These are phyloP conservation scores for Podarcis cretensis DNA, from an alignment of 2,113 vertebrate species.

Conservation along the genomic window DNA sequence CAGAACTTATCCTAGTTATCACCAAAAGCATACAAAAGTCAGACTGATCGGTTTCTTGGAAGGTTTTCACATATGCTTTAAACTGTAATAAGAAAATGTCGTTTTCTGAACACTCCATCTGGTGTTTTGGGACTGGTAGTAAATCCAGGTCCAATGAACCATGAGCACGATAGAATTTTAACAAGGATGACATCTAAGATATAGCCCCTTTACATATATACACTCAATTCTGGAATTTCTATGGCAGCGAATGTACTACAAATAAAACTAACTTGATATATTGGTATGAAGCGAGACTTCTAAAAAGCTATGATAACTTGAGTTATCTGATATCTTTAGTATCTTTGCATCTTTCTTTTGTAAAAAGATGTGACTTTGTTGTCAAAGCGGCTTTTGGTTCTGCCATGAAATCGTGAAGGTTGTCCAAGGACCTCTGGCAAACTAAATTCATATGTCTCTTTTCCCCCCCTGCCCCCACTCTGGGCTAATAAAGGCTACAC, in stretches of 20 bases:
- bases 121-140: conserved; percentile 8
- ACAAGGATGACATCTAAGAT: background rate
- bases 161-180: background rate
- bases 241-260: conserved; percentile 10
- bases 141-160: conserved; percentile 7
- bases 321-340: background rate
- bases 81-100: background rate
- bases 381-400: conserved; percentile 20
- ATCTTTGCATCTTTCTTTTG: conserved; percentile 27
- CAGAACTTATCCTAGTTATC: background rate
- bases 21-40: background rate
- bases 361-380: conserved; percentile 2
- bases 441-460: conserved; percentile 45
- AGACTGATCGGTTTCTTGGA: background rate
- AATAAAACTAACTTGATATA: conserved; percentile 19
- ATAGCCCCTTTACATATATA: background rate
- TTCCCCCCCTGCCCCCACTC: background rate
- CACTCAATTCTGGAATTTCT: conserved; percentile 1
- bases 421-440: conserved; percentile 40
- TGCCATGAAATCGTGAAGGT: conserved; percentile 34
- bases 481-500: conserved; percentile 48
- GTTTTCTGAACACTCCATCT: conserved; percentile 1
- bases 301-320: background rate
- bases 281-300: conserved; percentile 9
- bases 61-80: background rate